Evolutionary conservation across 1,140 invertebrate genomes (phyloP), one percentile per base, ranked within the genome.

Genomic region (Ooceraea biroi): DNA sequence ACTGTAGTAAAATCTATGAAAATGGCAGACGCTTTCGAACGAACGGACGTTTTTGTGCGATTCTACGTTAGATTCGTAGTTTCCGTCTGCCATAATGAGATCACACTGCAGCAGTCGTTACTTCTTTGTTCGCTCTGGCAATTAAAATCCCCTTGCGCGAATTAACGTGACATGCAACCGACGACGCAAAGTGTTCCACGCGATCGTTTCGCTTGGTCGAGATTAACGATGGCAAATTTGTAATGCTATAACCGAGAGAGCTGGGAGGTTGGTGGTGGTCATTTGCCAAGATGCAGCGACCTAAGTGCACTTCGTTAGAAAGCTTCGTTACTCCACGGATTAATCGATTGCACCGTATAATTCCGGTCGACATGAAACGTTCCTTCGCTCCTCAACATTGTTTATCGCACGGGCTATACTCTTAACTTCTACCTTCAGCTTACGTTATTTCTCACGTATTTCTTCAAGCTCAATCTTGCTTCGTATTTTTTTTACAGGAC

Each of bases 291-390:
- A 19, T 55, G 69, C 14, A 61, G 57, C 69, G 55, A 72, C 69
- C 57, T 82, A 82, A 72, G 78, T 61, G 69, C 71, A 82, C 68
- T 61, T 80, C 27, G 78, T 74, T 82, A 48, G 57, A 74, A 65
- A 76, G 50, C 76, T 83, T 83, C 60, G 71, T 83, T 83, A 66
- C 58, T 27, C n/a, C n/a, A 46, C 25, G 41, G 48, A 76, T 76
- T 83, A 83, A 83, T 83, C 72, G 48, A 77, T 19, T 65, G 60
- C 72, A 41, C 58, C 25, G 72, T 83, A 71, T 80, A 80, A 80
- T 76, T 74, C 76, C 11, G 17, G 50, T 58, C 65, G 76, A 41
- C 65, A 80, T 50, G 50, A 27, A 69, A 69, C 30, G 8, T 68
- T 77, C 30, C 61, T 48, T 77, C 60, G 44, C 61, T 57, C 57